Evolutionary conservation across 2,113 vertebrate genomes (phyloP).

Genomic region (Tympanuchus pallidicinctus): DNA sequence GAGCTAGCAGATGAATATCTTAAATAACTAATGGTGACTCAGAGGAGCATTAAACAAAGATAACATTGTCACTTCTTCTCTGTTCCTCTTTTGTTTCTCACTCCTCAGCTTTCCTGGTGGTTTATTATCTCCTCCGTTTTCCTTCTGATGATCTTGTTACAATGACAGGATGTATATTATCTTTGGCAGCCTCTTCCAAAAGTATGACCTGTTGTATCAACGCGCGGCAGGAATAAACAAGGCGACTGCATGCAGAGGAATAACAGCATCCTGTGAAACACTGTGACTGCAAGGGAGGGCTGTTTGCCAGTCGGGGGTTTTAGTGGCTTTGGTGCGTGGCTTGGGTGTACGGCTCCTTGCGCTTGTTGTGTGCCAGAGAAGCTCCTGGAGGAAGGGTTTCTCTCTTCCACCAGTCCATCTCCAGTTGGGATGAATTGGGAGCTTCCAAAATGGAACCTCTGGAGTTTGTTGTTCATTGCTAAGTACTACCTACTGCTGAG

Average conservation of each 20-base stretch:
- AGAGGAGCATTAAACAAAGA: constrained; percentile 58
- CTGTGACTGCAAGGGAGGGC: neutral
- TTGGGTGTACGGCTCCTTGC: rapidly evolving
- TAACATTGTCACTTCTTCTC: constrained; percentile 57
- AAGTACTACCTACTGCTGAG: neutral
- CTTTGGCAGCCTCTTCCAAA: constrained; percentile 32
- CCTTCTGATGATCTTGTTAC: constrained; percentile 46
- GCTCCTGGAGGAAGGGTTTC: neutral
- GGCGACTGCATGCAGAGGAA: neutral
- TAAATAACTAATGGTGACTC: constrained; percentile 65
- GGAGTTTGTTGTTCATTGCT: neutral
- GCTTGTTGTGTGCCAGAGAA: rapidly evolving
- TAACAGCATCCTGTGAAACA: rapidly evolving
- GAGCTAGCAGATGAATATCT: constrained; percentile 47
- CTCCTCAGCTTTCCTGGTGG: constrained; percentile 20
- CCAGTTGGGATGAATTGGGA: neutral
- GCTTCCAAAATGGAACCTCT: rapidly evolving
- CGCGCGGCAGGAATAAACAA: neutral
- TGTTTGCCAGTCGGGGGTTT: neutral
- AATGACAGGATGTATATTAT: constrained; percentile 32
- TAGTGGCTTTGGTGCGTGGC: neutral
- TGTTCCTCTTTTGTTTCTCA: constrained; percentile 27
- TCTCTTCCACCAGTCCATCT: neutral
- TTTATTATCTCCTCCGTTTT: constrained; percentile 50
- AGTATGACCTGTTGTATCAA: neutral